A percentile compares a stretch with the other conserved stretches of the same genome.
Evolutionary conservation across 2,888 invertebrate genomes (phyloP).

Genomic region (Epinotia bilunana): DNA sequence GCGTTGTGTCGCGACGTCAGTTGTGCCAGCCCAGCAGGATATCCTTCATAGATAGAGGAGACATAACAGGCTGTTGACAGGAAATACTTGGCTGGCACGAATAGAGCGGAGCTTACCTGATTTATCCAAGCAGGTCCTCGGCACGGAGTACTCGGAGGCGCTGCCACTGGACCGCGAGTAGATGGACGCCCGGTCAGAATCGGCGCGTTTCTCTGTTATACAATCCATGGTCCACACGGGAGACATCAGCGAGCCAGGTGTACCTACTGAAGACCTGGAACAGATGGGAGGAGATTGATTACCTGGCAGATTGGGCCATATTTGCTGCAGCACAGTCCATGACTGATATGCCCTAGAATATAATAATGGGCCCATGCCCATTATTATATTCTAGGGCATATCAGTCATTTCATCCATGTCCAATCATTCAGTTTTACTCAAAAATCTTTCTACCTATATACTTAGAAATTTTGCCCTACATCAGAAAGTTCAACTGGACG

Average conservation of each 20-base stretch:
- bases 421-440: no score
- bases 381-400: no score
- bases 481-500: no score
- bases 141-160: slow-evolving; percentile 87
- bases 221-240: slow-evolving; percentile 86
- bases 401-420: no score
- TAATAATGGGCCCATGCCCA: no score
- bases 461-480: no score
- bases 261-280: slow-evolving; percentile 85
- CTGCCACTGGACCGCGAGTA: slow-evolving; percentile 87
- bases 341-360: background rate
- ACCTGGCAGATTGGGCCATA: background rate
- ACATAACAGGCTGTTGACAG: background rate
- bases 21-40: background rate
- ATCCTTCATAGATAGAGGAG: background rate
- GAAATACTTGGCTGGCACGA: background rate
- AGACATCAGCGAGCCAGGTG: slow-evolving; percentile 80
- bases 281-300: background rate
- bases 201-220: slow-evolving; percentile 76
- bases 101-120: slow-evolving; percentile 55
- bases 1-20: no score
- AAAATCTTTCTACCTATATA: no score
- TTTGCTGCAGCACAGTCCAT: background rate
- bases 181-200: slow-evolving; percentile 86
- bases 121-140: slow-evolving; percentile 79